phyloP scores from a whole-genome alignment of 1,140 invertebrate genomes.

The Phenacoccus solenopsis region DNA sequence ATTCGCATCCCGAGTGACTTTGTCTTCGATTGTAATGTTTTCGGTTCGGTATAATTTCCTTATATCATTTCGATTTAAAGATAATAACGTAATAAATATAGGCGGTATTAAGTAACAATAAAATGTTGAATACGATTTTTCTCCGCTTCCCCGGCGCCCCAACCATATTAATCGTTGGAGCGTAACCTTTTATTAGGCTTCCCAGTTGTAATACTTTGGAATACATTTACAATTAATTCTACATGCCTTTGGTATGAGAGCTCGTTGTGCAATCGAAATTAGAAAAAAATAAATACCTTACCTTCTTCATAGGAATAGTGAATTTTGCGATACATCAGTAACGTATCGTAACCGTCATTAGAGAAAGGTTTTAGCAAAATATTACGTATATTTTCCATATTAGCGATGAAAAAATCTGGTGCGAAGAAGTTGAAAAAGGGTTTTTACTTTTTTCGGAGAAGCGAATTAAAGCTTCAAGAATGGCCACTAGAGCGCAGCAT shows the following conservation, averaged over 20 bases:
- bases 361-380: no score
- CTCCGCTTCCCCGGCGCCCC: neutral
- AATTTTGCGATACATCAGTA: no score
- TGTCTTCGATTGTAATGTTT: neutral
- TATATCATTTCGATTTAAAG: neutral
- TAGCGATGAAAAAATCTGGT: no score
- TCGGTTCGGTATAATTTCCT: neutral
- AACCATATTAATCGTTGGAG: neutral
- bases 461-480: no score
- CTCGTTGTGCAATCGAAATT: neutral
- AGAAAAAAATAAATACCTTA: neutral
- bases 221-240: neutral
- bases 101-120: neutral
- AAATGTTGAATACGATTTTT: neutral
- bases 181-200: neutral
- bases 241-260: no score
- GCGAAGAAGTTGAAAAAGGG: no score
- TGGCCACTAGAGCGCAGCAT: no score
- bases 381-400: no score
- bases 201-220: neutral
- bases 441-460: no score
- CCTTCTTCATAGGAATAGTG: no score
- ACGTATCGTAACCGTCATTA: no score
- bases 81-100: neutral
- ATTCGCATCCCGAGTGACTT: neutral